These are phyloP conservation scores for Ciona savignyi DNA, from an alignment of 23 tunicate species.

Conservation along the genomic window DNA sequence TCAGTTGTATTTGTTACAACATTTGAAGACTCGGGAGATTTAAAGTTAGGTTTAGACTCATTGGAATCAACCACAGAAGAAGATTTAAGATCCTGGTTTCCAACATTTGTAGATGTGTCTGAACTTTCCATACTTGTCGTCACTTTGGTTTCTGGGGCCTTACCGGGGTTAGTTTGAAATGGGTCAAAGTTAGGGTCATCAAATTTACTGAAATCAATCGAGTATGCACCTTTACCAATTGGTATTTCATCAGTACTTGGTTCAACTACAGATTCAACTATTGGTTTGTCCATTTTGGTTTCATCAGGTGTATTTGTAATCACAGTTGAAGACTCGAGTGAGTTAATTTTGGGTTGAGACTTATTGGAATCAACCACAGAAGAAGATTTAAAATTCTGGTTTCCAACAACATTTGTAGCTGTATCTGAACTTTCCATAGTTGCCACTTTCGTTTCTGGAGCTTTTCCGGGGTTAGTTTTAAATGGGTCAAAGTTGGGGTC, in stretches of 20 bases:
- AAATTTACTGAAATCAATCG: slow-evolving; percentile 42
- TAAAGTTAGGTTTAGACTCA: too few relatives aligned
- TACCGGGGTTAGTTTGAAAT: slow-evolving; percentile 38
- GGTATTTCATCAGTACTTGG: slow-evolving; percentile 6
- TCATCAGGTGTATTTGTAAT: background rate
- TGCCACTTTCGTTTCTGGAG: too few relatives aligned
- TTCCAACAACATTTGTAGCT: too few relatives aligned
- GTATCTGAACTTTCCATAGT: too few relatives aligned
- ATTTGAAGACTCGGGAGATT: too few relatives aligned
- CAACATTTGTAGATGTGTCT: slow-evolving; percentile 32
- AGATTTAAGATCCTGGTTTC: too few relatives aligned
- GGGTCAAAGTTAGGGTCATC: slow-evolving; percentile 67
- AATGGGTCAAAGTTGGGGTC: slow-evolving; percentile 13
- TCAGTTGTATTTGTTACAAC: too few relatives aligned
- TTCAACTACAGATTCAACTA: background rate
- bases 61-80: too few relatives aligned
- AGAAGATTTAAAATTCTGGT: too few relatives aligned
- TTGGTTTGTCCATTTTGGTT: background rate
- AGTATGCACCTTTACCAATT: slow-evolving; percentile 48
- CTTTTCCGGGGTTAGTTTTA: background rate
- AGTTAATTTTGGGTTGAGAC: too few relatives aligned
- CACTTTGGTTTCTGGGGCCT: too few relatives aligned
- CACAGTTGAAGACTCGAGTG: slow-evolving; percentile 4
- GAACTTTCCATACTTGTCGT: slow-evolving; percentile 29
- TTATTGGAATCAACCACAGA: too few relatives aligned